Evolutionary conservation across 1,140 invertebrate genomes (phyloP).

Genomic region (Pseudoatta argentina): DNA sequence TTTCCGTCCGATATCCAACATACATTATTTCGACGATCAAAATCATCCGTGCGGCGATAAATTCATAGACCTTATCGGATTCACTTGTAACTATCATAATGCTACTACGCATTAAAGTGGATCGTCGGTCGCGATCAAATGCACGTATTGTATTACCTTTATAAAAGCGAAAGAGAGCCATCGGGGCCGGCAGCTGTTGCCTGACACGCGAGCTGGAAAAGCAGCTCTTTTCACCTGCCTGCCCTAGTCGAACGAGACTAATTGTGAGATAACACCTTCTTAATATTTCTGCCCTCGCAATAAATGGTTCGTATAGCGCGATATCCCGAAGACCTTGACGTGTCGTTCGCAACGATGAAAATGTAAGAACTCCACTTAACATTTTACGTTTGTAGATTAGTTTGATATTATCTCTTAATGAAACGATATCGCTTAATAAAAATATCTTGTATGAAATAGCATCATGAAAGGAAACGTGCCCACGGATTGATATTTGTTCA

Average conservation of each 20-base stretch:
- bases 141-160: slow-evolving; percentile 37
- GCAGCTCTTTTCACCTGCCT: slow-evolving; percentile 76
- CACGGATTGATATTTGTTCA: slow-evolving; percentile 4
- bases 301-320: slow-evolving; percentile 2
- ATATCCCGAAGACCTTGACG: slow-evolving; percentile 36
- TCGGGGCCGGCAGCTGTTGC: slow-evolving; percentile 74
- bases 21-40: slow-evolving; percentile 24
- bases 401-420: slow-evolving; percentile 42
- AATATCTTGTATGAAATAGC: slow-evolving; percentile 3
- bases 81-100: slow-evolving; percentile 12
- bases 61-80: slow-evolving; percentile 23
- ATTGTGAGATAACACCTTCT: slow-evolving; percentile 76
- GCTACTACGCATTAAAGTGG: slow-evolving; percentile 12
- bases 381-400: slow-evolving; percentile 32
- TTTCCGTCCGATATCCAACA: too few relatives aligned
- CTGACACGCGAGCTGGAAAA: slow-evolving; percentile 75
- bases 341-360: slow-evolving; percentile 25
- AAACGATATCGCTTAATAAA: slow-evolving; percentile 51
- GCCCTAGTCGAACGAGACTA: slow-evolving; percentile 72
- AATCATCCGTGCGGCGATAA: background rate
- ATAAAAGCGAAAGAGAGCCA: slow-evolving; percentile 36
- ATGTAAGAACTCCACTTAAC: background rate
- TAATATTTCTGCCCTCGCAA: slow-evolving; percentile 69
- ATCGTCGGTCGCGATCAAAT: slow-evolving; percentile 27
- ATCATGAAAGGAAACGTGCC: background rate